Evolutionary conservation across 2,888 invertebrate genomes (phyloP), one percentile per base, ranked within the genome.

Genomic region (Sesamia inferens): DNA sequence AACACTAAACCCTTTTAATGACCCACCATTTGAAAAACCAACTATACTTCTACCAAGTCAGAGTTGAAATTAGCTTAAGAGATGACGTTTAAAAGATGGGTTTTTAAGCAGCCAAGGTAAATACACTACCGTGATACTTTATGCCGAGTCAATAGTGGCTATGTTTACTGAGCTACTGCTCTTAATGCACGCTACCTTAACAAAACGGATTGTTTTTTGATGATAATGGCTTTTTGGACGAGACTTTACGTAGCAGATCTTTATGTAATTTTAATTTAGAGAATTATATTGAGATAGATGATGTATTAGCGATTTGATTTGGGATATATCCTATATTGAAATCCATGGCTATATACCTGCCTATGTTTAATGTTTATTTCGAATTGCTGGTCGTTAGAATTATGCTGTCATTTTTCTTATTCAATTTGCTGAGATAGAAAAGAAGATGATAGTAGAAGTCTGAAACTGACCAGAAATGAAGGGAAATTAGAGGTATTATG

Each of bases 121-220:
- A 91, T 74, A 91, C 67, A 85, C 91, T 90, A 90, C 91, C 89
- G 90, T 85, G 82, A 82, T 86, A 88, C 90, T 91, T 91, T 91
- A 91, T 91, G 90, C 87, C 89, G 76, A 78, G 91, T 90, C 82
- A 91, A 92, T 82, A 91, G 42, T 62, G 39, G 22, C 67, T 90
- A 88, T 91, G 89, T 90, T 80, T 83, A 76, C 70, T 76, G 78
- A 85, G 88, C 90, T 89, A 88, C 89, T 86, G 88, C 88, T 82
- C 80, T 76, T 79, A 79, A 85, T 88, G 83, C 85, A 83, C 78
- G 88, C 88, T 89, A 86, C 87, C 89, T 88, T 87, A 87, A 87
- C 77, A 73, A 68, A 77, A 82, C 73, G 76, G 77, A 82, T 79
- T 84, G 76, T 87, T 83, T 84, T 84, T 83, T 24, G 48, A 75